These are phyloP conservation scores for Chromobotia macracanthus DNA, from an alignment of 2,797 vertebrate species.

Conservation along the genomic window DNA sequence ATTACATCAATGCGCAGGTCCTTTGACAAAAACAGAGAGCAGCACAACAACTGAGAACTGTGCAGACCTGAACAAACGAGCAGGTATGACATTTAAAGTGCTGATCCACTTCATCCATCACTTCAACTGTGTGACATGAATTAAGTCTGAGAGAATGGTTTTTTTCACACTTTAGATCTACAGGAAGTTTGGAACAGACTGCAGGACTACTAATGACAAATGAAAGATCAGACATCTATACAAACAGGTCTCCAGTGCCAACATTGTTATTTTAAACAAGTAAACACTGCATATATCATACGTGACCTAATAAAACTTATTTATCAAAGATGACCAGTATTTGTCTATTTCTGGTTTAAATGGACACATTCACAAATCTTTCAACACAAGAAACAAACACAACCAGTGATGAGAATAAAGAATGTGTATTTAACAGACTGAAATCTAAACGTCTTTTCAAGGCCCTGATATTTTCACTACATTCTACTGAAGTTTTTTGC, in stretches of 20 bases:
- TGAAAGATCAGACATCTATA: slow-evolving; percentile 35
- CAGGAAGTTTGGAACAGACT: slow-evolving; percentile 73
- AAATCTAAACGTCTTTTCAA: slow-evolving; percentile 29
- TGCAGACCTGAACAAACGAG: slow-evolving; percentile 66
- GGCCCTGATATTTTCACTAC: not conserved
- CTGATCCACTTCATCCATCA: not conserved
- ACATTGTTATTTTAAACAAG: not conserved
- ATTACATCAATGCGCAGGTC: slow-evolving; percentile 64
- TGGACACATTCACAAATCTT: not conserved
- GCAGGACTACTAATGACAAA: slow-evolving; percentile 68
- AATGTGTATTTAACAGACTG: slow-evolving; percentile 34
- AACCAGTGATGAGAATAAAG: slow-evolving; percentile 40
- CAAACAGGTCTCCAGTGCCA: not conserved
- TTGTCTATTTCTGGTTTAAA: slow-evolving; percentile 1
- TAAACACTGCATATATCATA: slow-evolving; percentile 23
- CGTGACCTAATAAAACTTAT: slow-evolving; percentile 15
- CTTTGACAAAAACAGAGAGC: slow-evolving; percentile 59
- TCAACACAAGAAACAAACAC: not conserved
- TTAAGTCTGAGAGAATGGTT: slow-evolving; percentile 3
- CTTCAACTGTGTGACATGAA: slow-evolving; percentile 17
- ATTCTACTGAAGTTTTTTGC: slow-evolving; percentile 35
- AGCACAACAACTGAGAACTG: slow-evolving; percentile 59
- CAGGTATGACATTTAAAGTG: slow-evolving; percentile 57
- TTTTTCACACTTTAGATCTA: slow-evolving; percentile 70
- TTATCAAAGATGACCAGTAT: slow-evolving; percentile 17